Evolutionary conservation across 2,888 invertebrate species (phyloP).

Genomic region (Sphecodes monilicornis): DNA sequence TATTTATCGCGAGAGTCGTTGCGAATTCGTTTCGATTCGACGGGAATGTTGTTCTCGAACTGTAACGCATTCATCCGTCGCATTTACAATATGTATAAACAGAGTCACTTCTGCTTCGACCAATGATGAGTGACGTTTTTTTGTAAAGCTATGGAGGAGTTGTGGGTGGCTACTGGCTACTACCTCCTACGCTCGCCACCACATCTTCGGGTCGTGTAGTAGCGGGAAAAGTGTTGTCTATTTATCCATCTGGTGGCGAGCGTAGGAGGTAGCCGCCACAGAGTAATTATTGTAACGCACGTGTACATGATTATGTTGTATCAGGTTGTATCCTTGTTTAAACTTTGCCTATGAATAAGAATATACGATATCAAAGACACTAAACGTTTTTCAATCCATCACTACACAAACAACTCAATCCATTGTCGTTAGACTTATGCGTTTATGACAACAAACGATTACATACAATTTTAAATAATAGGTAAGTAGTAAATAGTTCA

Average conservation of each 20-base stretch:
- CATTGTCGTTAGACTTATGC: neutral
- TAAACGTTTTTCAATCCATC: neutral
- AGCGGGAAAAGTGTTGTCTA: no score
- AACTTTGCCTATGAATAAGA: conserved; percentile 73
- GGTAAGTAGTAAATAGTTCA: neutral
- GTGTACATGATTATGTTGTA: conserved; percentile 77
- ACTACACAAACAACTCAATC: neutral
- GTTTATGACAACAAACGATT: neutral
- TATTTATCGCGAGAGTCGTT: no score
- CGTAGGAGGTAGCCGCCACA: no score
- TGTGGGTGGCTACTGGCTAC: no score
- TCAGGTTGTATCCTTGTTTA: conserved; percentile 77
- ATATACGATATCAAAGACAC: conserved; percentile 69
- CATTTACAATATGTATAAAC: neutral
- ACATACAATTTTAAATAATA: neutral
- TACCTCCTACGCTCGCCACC: no score
- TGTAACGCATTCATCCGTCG: neutral
- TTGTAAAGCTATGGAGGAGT: no score
- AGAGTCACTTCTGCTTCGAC: conserved; percentile 6
- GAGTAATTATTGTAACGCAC: conserved; percentile 75
- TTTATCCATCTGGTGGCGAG: no score
- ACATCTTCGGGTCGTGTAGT: no score
- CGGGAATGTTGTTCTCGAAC: no score
- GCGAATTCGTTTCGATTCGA: no score
- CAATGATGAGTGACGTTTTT: no score